Evolutionary conservation across 2,113 vertebrate genomes (phyloP).

Genomic region (Cottus gobio): DNA sequence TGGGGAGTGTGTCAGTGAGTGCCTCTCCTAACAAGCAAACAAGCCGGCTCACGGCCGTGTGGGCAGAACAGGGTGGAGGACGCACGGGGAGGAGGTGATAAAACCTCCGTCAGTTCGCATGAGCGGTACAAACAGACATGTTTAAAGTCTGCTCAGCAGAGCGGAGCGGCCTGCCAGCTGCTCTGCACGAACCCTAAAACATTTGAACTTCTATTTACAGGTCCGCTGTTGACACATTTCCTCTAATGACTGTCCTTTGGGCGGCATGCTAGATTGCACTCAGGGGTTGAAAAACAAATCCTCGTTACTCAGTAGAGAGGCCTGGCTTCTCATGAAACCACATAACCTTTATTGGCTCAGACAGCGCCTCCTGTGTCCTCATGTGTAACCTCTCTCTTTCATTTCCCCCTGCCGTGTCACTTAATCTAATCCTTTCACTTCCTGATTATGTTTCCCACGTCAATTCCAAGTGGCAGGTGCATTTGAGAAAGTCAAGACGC

Average conservation of each 20-base stretch:
- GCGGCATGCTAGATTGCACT: constrained; percentile 55
- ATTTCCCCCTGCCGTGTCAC: constrained; percentile 19
- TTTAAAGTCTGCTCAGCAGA: constrained; percentile 44
- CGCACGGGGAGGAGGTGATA: neutral
- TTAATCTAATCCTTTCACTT: constrained; percentile 15
- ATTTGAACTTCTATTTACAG: constrained; percentile 50
- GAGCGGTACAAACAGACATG: constrained; percentile 35
- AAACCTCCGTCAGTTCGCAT: neutral
- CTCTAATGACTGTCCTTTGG: constrained; percentile 35
- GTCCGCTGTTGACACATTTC: constrained; percentile 49
- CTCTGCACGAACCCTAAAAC: constrained; percentile 20
- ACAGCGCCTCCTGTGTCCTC: constrained; percentile 43
- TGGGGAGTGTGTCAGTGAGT: constrained; percentile 93
- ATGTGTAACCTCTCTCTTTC: neutral
- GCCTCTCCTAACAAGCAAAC: constrained; percentile 16
- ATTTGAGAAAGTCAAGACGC: neutral
- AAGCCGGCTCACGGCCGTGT: neutral
- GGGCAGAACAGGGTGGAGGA: neutral
- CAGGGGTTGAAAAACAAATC: constrained; percentile 45
- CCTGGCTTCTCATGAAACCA: constrained; percentile 41
- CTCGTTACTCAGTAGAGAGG: constrained; percentile 33
- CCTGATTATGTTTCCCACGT: constrained; percentile 39
- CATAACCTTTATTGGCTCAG: constrained; percentile 18
- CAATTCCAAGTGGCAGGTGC: neutral
- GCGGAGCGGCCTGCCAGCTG: neutral